These are phyloP conservation scores for Pseudonaja textilis DNA, from an alignment of 2,113 vertebrate species.

Conservation along the genomic window DNA sequence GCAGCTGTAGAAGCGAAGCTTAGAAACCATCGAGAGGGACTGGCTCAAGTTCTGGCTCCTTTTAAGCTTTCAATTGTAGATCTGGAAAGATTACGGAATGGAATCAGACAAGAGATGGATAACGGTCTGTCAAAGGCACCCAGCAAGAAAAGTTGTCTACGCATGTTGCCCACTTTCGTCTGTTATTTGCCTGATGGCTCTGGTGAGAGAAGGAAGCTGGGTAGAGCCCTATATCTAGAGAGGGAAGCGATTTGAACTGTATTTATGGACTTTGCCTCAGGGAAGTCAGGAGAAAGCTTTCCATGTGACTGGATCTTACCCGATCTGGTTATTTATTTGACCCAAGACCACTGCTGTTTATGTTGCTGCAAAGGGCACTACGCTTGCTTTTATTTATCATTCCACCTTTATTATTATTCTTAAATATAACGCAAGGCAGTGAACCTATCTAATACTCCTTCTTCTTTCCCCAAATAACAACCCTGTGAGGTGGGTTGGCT, in stretches of 20 bases:
- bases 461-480: not conserved
- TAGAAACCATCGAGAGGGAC: constrained; percentile 23
- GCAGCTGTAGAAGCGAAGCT: constrained; percentile 76
- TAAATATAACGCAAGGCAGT: not conserved
- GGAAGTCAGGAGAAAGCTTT: not conserved
- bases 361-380: not conserved
- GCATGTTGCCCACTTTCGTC: constrained; percentile 76
- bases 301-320: not conserved
- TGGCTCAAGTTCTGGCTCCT: constrained; percentile 61
- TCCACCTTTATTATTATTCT: not conserved
- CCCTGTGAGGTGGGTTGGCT: not conserved
- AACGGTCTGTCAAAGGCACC: constrained; percentile 59
- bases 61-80: constrained; percentile 37
- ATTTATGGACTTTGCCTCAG: not conserved
- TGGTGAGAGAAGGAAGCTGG: constrained; percentile 52
- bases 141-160: constrained; percentile 46
- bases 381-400: not conserved
- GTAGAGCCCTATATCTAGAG: not conserved
- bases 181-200: constrained; percentile 63
- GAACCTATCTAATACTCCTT: not conserved
- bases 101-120: constrained; percentile 73
- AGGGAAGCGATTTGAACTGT: not conserved
- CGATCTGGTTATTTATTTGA: not conserved
- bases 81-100: constrained; percentile 55
- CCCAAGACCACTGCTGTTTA: not conserved